Conservation (phyloP, 2,113 vertebrate species). For the Actenoides lindsayi region DNA sequence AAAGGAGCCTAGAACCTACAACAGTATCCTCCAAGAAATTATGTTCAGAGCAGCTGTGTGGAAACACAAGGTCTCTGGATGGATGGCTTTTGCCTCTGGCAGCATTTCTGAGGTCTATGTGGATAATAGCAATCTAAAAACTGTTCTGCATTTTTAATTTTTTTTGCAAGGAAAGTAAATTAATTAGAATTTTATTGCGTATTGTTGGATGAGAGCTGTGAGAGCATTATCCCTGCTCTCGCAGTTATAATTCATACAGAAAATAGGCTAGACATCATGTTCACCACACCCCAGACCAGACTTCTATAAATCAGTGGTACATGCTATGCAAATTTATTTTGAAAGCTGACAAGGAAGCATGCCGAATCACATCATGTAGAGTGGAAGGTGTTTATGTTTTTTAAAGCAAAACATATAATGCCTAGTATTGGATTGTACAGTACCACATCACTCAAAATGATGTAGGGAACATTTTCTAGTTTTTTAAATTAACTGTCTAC, state of each 20-base stretch:
- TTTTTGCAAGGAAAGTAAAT: neutral
- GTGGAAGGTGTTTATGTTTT: neutral
- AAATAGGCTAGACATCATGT: neutral
- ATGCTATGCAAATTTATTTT: neutral
- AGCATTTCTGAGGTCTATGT: neutral
- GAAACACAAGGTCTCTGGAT: neutral
- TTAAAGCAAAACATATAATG: neutral
- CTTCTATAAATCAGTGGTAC: neutral
- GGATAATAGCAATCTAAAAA: neutral
- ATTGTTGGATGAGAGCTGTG: neutral
- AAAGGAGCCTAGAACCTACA: neutral
- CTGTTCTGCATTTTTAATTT: neutral
- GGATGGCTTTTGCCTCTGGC: neutral
- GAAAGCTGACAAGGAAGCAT: neutral
- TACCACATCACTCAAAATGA: neutral
- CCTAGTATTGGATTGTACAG: neutral
- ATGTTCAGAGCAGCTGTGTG: neutral
- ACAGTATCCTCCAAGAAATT: neutral
- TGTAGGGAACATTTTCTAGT: neutral
- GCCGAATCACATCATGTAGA: neutral
- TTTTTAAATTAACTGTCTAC: neutral
- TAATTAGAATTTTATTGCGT: neutral
- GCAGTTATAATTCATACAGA: neutral
- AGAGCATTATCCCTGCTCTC: neutral
- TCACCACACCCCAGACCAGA: neutral